Evolutionary conservation across 2,113 vertebrate genomes (phyloP).

Genomic region (Salvator merianae): DNA sequence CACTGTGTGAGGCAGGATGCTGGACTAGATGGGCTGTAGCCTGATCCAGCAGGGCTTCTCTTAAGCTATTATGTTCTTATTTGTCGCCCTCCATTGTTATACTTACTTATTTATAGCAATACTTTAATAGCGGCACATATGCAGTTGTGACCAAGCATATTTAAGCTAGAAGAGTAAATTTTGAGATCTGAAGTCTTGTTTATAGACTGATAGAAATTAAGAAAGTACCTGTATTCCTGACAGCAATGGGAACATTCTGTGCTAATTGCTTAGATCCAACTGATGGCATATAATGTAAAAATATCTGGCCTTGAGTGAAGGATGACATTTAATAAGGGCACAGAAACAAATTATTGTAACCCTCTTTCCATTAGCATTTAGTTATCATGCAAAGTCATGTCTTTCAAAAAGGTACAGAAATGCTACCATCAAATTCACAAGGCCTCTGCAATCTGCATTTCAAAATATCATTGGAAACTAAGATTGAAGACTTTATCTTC

Average conservation of each 20-base stretch:
- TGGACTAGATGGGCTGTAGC: no score
- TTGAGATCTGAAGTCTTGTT: not conserved
- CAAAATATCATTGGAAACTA: conserved; percentile 22
- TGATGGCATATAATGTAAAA: conserved; percentile 6
- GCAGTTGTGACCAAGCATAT: not conserved
- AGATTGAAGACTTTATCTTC: not conserved
- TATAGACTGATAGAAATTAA: not conserved
- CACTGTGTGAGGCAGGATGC: no score
- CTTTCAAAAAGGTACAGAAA: conserved; percentile 6
- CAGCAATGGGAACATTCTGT: conserved; percentile 23
- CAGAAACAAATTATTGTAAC: conserved; percentile 8
- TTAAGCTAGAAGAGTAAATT: not conserved
- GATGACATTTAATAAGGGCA: conserved; percentile 20
- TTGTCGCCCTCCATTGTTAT: not conserved
- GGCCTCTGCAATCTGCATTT: not conserved
- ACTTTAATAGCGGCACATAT: not conserved
- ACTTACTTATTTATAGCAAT: not conserved
- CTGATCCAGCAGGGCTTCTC: no score
- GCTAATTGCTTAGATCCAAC: conserved; percentile 23
- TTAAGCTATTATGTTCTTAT: no score
- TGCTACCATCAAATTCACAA: not conserved
- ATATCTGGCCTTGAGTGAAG: conserved; percentile 23
- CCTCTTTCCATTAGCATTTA: conserved; percentile 21
- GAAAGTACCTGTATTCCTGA: not conserved
- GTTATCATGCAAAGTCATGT: conserved; percentile 38